Base-by-base conservation (phyloP, 2,797 vertebrate species). In the Pseudochaenichthys georgianus region DNA sequence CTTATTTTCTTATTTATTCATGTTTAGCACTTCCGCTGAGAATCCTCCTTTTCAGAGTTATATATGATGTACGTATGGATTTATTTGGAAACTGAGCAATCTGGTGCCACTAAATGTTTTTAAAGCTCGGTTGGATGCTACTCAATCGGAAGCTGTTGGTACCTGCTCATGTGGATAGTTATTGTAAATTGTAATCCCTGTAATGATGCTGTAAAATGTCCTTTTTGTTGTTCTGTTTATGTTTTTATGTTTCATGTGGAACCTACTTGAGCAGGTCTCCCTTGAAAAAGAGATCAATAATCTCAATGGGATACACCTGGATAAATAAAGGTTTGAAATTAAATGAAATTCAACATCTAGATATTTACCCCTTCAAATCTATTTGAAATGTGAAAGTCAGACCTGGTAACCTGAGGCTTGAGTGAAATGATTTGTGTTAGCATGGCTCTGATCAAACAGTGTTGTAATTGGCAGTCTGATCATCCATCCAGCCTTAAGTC, bases 1-100 rank as follows among this genome's bases (percentile, higher is more conserved):
- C 19, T 68, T 81, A 70, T 69, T 65, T 72, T 52, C 4, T 52
- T 43, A 46, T 61, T 38, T 74, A 6, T 74, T 67, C 0, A 52
- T 64, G 57, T 60, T 58, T 21, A 42, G 23, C 38, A 60, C 41
- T 47, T 69, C 41, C 58, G 28, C 66, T 15, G 21, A 65, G 46
- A 65, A 67, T 19, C 34, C 19, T 60, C 43, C 15, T 28, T 55
- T 73, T 68, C 55, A 42, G 12, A 73, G 17, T 31, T 55, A 64
- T 53, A 41, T n/a, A 64, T 38, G 9, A 48, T 2, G 12, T 19
- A 23, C 65, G 23, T 48, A 4, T 31, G 46, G 12, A 17, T 78
- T 42, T 12, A 16, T 52, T 23, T 23, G 23, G 23, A 23, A 23
- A 23, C 23, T 23, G 23, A 23, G 23, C 23, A 23, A 23, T 23